Percentiles rank a stretch among this genome's conserved stretches.
Conservation (phyloP, 2,113 vertebrate species). For the Rattus rattus region DNA sequence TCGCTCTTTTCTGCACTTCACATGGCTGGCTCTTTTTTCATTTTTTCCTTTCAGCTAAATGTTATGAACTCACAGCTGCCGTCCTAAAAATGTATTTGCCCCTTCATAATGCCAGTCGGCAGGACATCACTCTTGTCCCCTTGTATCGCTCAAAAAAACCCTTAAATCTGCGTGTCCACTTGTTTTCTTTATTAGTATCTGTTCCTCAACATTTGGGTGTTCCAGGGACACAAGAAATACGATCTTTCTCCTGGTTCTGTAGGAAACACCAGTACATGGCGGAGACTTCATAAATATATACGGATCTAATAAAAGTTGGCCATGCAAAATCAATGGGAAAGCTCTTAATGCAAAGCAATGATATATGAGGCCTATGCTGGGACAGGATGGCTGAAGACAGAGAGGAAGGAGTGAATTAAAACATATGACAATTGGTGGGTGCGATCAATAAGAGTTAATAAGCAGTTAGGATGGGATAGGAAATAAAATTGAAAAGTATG, state of each 20-base stretch:
- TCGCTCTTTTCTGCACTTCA: not conserved
- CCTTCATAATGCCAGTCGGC: not conserved
- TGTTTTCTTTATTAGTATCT: not conserved
- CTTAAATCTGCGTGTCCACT: not conserved
- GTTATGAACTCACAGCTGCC: conserved; percentile 19
- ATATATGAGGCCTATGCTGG: not conserved
- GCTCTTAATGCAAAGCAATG: not conserved
- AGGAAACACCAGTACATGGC: not conserved
- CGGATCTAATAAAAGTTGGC: not conserved
- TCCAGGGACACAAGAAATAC: not conserved
- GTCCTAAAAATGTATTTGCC: not conserved
- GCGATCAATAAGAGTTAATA: not conserved
- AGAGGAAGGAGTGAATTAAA: not conserved
- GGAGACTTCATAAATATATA: not conserved
- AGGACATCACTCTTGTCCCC: not conserved
- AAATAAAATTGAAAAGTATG: not conserved
- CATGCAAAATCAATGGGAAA: not conserved
- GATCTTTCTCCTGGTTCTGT: not conserved
- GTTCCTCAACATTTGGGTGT: not conserved
- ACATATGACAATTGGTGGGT: not conserved
- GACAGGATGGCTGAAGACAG: not conserved
- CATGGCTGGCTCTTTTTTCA: not conserved
- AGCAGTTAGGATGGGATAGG: not conserved
- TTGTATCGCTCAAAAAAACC: not conserved
- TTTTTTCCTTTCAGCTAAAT: not conserved